Conservation (phyloP, 23 tunicate species). For the Styela clava region DNA sequence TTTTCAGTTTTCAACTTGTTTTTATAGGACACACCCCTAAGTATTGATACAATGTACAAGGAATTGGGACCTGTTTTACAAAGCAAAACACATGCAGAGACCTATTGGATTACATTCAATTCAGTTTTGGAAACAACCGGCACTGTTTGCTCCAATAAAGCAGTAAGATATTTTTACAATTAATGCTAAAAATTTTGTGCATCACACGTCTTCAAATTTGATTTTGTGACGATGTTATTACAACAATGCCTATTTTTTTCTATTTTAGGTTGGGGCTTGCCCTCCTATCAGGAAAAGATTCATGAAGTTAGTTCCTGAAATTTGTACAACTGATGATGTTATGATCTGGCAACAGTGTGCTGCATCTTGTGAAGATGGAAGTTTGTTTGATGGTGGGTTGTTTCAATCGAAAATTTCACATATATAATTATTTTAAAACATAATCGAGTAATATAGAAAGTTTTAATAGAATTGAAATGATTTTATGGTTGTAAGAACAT, state of each 20-base stretch:
- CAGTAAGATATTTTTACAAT: constrained; percentile 19
- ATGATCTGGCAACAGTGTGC: constrained; percentile 50
- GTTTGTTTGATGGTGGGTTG: constrained; percentile 10
- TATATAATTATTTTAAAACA: no score
- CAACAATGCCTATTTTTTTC: no score
- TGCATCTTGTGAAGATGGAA: constrained; percentile 17
- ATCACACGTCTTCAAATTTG: no score
- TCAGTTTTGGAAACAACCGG: constrained; percentile 40
- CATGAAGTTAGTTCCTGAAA: constrained; percentile 23
- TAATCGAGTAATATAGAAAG: no score
- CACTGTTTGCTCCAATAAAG: constrained; percentile 43
- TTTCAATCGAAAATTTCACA: no score
- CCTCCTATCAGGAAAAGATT: constrained; percentile 28
- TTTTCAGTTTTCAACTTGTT: background rate
- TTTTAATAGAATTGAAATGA: no score
- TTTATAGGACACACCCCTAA: constrained; percentile 36
- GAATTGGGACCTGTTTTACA: constrained; percentile 39
- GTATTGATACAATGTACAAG: constrained; percentile 53
- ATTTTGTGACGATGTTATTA: no score
- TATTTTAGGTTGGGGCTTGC: constrained; percentile 42
- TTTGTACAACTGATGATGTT: constrained; percentile 32
- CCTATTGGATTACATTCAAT: constrained; percentile 57
- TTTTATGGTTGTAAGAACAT: no score
- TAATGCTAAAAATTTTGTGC: no score
- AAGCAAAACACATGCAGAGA: constrained; percentile 38